phyloP scores from a whole-genome alignment of 1,140 invertebrate species.

The Antheraea mylitta region DNA sequence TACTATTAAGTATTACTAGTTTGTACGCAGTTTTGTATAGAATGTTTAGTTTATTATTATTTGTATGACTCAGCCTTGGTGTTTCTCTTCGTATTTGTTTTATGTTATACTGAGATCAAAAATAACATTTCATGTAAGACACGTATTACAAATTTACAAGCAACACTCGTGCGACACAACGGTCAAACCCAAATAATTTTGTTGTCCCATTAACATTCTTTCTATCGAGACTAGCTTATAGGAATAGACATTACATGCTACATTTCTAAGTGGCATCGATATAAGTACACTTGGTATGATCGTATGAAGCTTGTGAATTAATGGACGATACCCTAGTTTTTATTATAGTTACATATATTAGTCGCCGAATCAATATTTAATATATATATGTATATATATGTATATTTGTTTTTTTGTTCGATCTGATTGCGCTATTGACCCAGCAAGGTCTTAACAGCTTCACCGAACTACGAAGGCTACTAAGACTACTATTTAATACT shows the following conservation, averaged over 20 bases:
- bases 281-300: no score
- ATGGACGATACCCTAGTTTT: no score
- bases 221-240: constrained; percentile 32
- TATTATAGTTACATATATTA: no score
- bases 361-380: no score
- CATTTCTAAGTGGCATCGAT: no score
- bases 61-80: background rate
- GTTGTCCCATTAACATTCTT: constrained; percentile 41
- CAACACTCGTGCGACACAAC: constrained; percentile 34
- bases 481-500: no score
- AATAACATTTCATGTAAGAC: constrained; percentile 24
- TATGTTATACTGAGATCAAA: background rate
- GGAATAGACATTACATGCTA: constrained; percentile 13
- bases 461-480: no score
- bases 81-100: background rate
- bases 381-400: no score
- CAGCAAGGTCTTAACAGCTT: no score
- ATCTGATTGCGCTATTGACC: no score
- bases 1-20: background rate
- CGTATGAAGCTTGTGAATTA: no score
- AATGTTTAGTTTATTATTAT: background rate
- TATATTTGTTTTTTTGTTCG: no score
- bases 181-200: constrained; percentile 40
- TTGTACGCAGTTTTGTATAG: background rate
- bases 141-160: constrained; percentile 32